Percentiles rank a stretch among this genome's conserved stretches.
Conservation (phyloP, 2,888 invertebrate species). For the Pasiphila rectangulata region DNA sequence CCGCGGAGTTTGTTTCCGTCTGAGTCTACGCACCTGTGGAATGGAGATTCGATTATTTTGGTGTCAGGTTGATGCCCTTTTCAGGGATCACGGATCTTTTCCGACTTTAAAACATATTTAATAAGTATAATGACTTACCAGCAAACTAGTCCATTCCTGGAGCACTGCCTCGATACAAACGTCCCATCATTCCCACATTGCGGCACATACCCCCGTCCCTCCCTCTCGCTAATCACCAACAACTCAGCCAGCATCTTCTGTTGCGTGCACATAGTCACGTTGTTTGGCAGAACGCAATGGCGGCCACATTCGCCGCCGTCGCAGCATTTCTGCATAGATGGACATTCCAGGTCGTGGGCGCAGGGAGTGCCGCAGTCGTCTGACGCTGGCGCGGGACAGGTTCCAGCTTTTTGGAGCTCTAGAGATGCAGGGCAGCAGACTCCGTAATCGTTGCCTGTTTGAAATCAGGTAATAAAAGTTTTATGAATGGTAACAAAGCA, state of each 20-base stretch:
- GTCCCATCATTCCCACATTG: conserved; percentile 87
- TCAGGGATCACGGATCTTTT: too few species aligned
- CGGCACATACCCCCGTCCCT: conserved; percentile 91
- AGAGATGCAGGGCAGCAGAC: conserved; percentile 91
- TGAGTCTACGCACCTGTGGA: conserved; percentile 85
- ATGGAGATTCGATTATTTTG: too few species aligned
- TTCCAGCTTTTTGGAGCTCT: conserved; percentile 88
- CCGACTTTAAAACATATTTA: too few species aligned
- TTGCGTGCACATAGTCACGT: conserved; percentile 89
- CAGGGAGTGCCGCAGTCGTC: conserved; percentile 85
- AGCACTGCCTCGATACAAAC: conserved; percentile 88
- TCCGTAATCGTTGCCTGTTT: conserved; percentile 89
- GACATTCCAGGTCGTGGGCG: conserved; percentile 90
- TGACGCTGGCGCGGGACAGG: conserved; percentile 82
- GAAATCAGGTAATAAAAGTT: conserved; percentile 5
- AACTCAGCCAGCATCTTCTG: conserved; percentile 89
- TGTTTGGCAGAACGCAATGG: conserved; percentile 87
- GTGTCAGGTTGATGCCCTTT: too few species aligned
- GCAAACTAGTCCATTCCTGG: conserved; percentile 91
- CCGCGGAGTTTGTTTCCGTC: conserved; percentile 88
- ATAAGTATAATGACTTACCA: conserved; percentile 75
- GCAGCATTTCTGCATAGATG: conserved; percentile 91
- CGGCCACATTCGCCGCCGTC: conserved; percentile 86
- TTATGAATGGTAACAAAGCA: too few species aligned
- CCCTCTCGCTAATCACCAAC: conserved; percentile 87